These are phyloP conservation scores for Muraenolepis orangiensis DNA, from an alignment of 2,797 vertebrate species.

Conservation along the genomic window DNA sequence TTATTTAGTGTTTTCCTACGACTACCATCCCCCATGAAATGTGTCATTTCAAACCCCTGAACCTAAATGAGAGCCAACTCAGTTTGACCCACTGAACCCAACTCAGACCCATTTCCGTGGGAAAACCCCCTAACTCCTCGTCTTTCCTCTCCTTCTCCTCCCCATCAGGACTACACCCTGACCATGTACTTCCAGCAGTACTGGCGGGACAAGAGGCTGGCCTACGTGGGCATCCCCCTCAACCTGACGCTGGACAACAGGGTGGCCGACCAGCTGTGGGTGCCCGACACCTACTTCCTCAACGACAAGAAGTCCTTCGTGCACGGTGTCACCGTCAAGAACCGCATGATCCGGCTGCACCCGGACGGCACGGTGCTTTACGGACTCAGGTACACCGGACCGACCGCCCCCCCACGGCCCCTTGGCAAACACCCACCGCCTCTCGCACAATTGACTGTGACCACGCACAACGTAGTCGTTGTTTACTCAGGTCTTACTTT, in stretches of 20 bases:
- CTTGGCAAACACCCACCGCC: too few relatives aligned
- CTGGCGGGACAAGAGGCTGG: slow-evolving; percentile 91
- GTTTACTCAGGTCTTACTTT: too few relatives aligned
- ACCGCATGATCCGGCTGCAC: slow-evolving; percentile 93
- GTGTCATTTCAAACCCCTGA: too few relatives aligned
- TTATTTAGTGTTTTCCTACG: too few relatives aligned
- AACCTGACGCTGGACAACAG: slow-evolving; percentile 91
- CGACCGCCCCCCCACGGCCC: not conserved
- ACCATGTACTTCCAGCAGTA: slow-evolving; percentile 98
- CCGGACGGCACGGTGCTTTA: slow-evolving; percentile 91
- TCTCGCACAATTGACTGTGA: too few relatives aligned
- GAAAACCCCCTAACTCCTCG: not conserved
- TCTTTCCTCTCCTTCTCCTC: not conserved
- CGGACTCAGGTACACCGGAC: slow-evolving; percentile 80
- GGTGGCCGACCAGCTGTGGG: slow-evolving; percentile 93
- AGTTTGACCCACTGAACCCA: too few relatives aligned
- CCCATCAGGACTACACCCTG: slow-evolving; percentile 86
- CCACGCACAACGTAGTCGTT: too few relatives aligned
- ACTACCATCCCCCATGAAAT: too few relatives aligned
- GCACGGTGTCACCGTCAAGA: too few relatives aligned
- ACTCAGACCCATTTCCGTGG: not conserved
- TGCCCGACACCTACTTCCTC: slow-evolving; percentile 93
- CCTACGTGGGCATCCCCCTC: slow-evolving; percentile 87
- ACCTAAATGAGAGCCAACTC: too few relatives aligned
- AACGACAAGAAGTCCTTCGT: slow-evolving; percentile 96